These are phyloP conservation scores for Salvelinus sp. DNA, from an alignment of 2,113 vertebrate genomes.

Conservation along the genomic window DNA sequence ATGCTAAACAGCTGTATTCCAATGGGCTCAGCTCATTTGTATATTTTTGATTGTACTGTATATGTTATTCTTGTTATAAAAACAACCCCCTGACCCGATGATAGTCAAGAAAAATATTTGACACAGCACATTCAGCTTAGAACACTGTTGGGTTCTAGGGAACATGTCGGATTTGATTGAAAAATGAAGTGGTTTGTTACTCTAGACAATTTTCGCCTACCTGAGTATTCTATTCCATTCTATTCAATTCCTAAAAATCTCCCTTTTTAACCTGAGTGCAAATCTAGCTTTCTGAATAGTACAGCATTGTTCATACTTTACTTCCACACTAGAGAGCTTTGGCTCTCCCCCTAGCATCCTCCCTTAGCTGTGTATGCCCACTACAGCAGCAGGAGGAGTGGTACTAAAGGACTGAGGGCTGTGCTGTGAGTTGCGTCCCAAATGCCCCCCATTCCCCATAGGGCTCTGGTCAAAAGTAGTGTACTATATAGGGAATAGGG, in stretches of 20 bases:
- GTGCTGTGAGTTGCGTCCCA: no score
- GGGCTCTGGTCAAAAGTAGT: no score
- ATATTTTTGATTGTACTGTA: neutral
- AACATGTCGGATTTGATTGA: no score
- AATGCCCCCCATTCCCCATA: no score
- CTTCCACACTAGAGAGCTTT: constrained; percentile 26
- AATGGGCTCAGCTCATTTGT: constrained; percentile 35
- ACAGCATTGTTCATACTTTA: constrained; percentile 36
- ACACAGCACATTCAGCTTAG: no score
- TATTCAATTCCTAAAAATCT: no score
- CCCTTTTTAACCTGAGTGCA: no score
- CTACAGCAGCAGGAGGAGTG: constrained; percentile 45
- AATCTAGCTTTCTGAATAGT: constrained; percentile 17
- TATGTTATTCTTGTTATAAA: neutral
- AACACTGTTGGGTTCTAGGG: no score
- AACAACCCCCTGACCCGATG: neutral
- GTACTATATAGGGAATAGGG: no score
- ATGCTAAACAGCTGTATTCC: constrained; percentile 61
- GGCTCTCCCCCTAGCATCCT: constrained; percentile 13
- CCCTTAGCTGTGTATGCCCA: constrained; percentile 26
- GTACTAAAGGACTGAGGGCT: constrained; percentile 42
- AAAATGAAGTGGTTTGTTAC: no score
- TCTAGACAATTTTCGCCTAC: no score
- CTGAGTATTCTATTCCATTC: no score
- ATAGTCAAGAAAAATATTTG: neutral